Evolutionary conservation across 2,113 vertebrate species (phyloP), one percentile per base, ranked within the genome.

Genomic region (Nibea coibor): DNA sequence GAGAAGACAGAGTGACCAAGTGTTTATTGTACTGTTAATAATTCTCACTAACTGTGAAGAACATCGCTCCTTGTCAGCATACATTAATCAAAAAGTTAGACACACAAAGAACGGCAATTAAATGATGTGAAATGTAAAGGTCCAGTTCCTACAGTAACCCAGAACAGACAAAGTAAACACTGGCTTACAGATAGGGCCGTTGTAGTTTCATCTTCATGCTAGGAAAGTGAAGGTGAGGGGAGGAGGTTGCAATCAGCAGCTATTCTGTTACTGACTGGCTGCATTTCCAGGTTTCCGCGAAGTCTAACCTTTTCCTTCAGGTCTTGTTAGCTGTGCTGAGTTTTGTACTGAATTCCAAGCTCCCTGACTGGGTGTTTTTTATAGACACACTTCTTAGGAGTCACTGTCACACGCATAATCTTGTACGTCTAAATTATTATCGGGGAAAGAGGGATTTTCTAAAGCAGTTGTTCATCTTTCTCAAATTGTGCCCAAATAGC

Each of bases 11-110:
- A 50, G n/a, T 12, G 35, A 35, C 68, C 5, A 4, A 86, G 75
- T 64, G 75, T 72, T 78, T 85, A 72, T 81, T 76, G 62, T 76
- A 68, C 70, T 76, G 77, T 82, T 72, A 43, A 59, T 87, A 75
- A 85, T 85, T 61, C 76, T 78, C 24, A 11, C 28, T 58, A 63
- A 71, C 83, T 74, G 74, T 72, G 50, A 65, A 79, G 57, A 58
- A 81, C 76, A 72, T 73, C 64, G 63, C 3, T 56, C 39, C 57
- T 61, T 56, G 72, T 89, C 84, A 62, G 51, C n/a, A 43, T 31
- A 14, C 10, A 73, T 74, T 51, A n/a, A 65, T 80, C 71, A 65
- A 35, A 79, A 63, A 53, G 35, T 78, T 39, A 47, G n/a, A 81
- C 3, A 15, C 39, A 16, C 51, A 28, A 42, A 71, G 51, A 77